Conservation (phyloP, 2,888 invertebrate genomes). For the Sceliomorpha sp. region DNA sequence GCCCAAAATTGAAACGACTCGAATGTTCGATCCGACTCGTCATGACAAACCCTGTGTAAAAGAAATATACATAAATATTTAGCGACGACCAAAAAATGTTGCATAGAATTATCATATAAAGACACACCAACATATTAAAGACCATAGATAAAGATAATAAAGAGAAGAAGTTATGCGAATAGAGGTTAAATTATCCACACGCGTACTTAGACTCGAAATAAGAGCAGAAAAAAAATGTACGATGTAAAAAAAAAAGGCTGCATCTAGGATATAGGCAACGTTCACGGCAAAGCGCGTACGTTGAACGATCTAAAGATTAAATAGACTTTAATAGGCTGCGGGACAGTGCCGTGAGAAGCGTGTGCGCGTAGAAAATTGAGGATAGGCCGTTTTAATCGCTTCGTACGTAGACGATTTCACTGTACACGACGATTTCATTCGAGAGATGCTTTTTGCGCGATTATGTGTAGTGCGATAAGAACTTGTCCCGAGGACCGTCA, state of each 20-base stretch:
- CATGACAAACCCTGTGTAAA: constrained; percentile 28
- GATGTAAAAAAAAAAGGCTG: constrained; percentile 60
- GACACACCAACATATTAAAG: constrained; percentile 72
- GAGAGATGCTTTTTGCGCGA: constrained; percentile 1
- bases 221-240: constrained; percentile 49
- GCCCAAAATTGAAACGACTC: constrained; percentile 24
- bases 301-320: constrained; percentile 41
- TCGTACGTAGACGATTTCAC: constrained; percentile 66
- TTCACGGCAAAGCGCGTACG: constrained; percentile 49
- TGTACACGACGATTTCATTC: background rate
- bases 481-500: background rate
- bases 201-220: constrained; percentile 53
- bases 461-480: background rate
- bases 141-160: constrained; percentile 67
- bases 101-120: constrained; percentile 68
- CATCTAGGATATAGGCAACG: constrained; percentile 62
- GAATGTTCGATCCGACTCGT: constrained; percentile 24
- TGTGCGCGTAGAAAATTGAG: constrained; percentile 43
- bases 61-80: constrained; percentile 56
- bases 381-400: constrained; percentile 54
- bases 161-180: constrained; percentile 70
- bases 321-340: constrained; percentile 60
- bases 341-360: constrained; percentile 69
- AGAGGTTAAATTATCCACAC: constrained; percentile 68
- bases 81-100: constrained; percentile 56